These are phyloP conservation scores for Lacerta viridis DNA, from an alignment of 2,797 vertebrate genomes.

Conservation along the genomic window DNA sequence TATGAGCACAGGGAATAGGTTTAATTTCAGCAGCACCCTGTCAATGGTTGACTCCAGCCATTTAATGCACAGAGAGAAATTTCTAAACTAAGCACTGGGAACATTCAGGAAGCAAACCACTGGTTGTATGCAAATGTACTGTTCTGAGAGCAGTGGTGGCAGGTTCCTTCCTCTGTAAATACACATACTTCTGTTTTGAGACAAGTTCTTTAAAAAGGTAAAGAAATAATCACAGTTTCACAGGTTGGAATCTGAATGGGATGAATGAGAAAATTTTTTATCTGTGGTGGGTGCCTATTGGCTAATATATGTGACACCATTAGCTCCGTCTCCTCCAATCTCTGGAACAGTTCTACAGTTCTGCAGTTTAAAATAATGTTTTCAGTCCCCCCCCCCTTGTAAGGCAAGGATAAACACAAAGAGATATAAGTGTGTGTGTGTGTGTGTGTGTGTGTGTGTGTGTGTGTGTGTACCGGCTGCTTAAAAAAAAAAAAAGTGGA, in stretches of 20 bases:
- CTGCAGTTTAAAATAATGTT: conserved; percentile 16
- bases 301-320: neutral
- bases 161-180: conserved; percentile 13
- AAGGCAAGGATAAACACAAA: conserved; percentile 20
- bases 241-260: conserved; percentile 13
- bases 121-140: neutral
- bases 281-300: conserved; percentile 3
- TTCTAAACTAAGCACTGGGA: conserved; percentile 25
- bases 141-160: neutral
- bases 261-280: neutral
- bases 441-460: neutral
- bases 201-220: neutral
- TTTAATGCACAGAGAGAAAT: conserved; percentile 35
- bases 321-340: neutral
- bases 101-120: neutral
- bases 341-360: neutral
- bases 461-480: neutral
- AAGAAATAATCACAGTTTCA: neutral
- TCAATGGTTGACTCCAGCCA: conserved; percentile 2
- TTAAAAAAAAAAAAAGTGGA: neutral
- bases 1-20: conserved; percentile 36
- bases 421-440: neutral
- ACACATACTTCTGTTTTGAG: neutral
- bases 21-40: conserved; percentile 26
- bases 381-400: neutral